Evolutionary conservation across 2,113 vertebrate genomes (phyloP).

Genomic region (Sarotherodon lohbergeri): DNA sequence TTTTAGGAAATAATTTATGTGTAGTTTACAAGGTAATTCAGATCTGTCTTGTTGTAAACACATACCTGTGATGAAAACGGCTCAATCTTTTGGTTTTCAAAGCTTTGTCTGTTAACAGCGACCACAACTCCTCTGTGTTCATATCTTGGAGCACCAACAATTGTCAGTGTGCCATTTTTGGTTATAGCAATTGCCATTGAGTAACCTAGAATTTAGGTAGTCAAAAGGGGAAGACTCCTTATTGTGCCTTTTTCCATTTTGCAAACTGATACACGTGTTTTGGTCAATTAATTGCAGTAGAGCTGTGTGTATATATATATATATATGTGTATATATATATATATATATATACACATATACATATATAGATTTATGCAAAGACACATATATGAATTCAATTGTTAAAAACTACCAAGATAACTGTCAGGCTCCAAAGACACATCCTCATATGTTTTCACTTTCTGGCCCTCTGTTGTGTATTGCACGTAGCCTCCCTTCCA

Average conservation of each 20-base stretch:
- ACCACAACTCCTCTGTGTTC: background rate
- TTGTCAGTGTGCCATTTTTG: background rate
- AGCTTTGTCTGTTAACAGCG: background rate
- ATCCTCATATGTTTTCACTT: background rate
- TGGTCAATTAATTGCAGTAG: background rate
- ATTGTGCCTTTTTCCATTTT: background rate
- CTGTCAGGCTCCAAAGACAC: background rate
- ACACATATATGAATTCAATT: background rate
- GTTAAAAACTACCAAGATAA: background rate
- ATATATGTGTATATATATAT: no score
- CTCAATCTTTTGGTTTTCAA: background rate
- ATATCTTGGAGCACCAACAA: background rate
- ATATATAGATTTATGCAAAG: background rate
- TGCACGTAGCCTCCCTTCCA: background rate
- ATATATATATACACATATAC: no score
- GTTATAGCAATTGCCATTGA: background rate
- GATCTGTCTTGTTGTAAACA: background rate
- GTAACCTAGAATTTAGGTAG: background rate
- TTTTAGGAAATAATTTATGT: background rate
- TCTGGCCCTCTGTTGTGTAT: background rate
- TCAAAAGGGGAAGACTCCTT: background rate
- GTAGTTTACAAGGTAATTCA: background rate
- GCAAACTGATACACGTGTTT: background rate
- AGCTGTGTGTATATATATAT: background rate
- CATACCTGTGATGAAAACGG: background rate